Evolutionary conservation across 2,797 vertebrate genomes (phyloP).

Genomic region (Siniperca scherzeri): DNA sequence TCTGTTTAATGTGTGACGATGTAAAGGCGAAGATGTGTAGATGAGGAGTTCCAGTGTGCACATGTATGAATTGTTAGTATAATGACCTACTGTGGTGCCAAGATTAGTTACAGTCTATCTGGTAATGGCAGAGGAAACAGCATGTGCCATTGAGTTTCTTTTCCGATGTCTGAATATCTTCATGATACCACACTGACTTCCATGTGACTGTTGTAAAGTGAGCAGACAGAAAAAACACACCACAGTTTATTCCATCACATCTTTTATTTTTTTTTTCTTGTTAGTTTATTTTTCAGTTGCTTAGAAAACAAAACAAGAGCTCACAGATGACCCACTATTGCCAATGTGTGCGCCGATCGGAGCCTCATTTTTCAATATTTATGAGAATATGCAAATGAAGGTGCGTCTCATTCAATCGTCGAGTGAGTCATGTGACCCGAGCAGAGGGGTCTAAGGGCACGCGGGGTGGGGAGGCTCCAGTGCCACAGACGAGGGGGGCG

Average conservation of each 20-base stretch:
- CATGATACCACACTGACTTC: conserved; percentile 16
- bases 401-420: conserved; percentile 80
- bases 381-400: conserved; percentile 82
- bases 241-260: conserved; percentile 44
- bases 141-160: conserved; percentile 40
- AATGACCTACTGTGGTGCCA: conserved; percentile 64
- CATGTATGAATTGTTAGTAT: conserved; percentile 55
- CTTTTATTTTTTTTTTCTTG: conserved; percentile 54
- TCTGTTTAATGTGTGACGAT: conserved; percentile 60
- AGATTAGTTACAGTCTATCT: conserved; percentile 61
- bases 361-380: conserved; percentile 66
- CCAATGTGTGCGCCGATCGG: conserved; percentile 48
- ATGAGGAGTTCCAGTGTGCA: conserved; percentile 55
- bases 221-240: conserved; percentile 36
- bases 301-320: conserved; percentile 78
- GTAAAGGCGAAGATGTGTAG: conserved; percentile 61
- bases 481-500: conserved; percentile 54
- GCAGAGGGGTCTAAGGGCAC: conserved; percentile 79
- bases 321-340: conserved; percentile 65
- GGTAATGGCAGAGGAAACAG: conserved; percentile 39
- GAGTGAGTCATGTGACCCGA: conserved; percentile 78
- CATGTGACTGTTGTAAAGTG: conserved; percentile 23
- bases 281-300: conserved; percentile 85
- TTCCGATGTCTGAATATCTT: conserved; percentile 45
- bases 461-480: conserved; percentile 62